Base-by-base conservation (phyloP, 2,113 vertebrate genomes). In the Myotis lucifugus region DNA sequence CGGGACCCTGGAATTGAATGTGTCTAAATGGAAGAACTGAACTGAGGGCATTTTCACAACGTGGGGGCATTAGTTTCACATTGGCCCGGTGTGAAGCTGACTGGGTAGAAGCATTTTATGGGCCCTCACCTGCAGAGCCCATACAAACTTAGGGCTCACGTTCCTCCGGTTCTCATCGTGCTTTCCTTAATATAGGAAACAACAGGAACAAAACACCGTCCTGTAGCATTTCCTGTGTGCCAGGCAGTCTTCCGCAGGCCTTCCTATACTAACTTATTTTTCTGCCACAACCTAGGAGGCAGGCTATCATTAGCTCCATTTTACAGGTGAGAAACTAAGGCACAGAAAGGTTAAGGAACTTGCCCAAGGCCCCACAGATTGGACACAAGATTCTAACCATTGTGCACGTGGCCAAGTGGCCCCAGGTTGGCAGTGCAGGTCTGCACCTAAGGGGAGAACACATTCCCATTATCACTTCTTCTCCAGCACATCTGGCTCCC, bases 401-500 rank as follows among this genome's bases (percentile, higher is more conserved):
- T 56, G 25, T 27, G 25, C 25, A 4, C 23, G 42, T 34, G 32
- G 72, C 52, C 78, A 18, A 27, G 56, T 13, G 37, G 34, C 18
- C 52, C 48, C 10, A 27, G 32, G 2, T 67, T 61, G 29, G 46
- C 67, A 84, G 27, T 11, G 1, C 66, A 73, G 56, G 37, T 70
- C 19, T 25, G 13, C 46, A 25, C 66, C 61, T 48, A 48, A 46
- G 29, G 46, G 37, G 56, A 29, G 21, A 64, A 56, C 32, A 83
- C 32, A 19, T 2, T 25, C 37, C 50, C 52, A 40, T 42, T 67
- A 76, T 52, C 37, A 29, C 15, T 11, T n/a, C n/a, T 64, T 37
- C 78, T 87, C 67, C 48, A 14, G n/a, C 70, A 67, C 73, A 88
- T 77, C 59, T 88, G 87, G 73, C 34, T 95, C 66, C 74, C 88